These are phyloP conservation scores for Dromius quadrimaculatus DNA, from an alignment of 2,888 invertebrate genomes.

Conservation along the genomic window DNA sequence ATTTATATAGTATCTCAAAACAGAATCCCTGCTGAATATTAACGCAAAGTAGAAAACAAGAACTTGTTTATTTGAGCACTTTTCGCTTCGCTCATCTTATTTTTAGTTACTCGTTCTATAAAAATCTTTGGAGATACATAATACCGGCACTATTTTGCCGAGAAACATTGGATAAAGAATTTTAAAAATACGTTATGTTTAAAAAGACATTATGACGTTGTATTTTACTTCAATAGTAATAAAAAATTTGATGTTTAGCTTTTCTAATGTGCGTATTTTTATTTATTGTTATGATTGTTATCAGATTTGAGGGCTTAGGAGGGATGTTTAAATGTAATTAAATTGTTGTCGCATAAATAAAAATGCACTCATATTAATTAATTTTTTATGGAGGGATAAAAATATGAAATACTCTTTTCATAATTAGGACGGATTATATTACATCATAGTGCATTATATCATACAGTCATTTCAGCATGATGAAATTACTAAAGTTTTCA, in stretches of 20 bases:
- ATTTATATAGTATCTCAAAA: too few relatives aligned
- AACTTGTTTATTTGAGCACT: neutral
- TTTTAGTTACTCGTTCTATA: too few relatives aligned
- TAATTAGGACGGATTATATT: conserved; percentile 28
- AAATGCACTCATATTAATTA: conserved; percentile 47
- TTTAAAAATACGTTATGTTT: neutral
- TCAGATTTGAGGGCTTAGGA: conserved; percentile 10
- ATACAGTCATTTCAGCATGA: too few relatives aligned
- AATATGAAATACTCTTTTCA: conserved; percentile 15
- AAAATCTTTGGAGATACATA: too few relatives aligned
- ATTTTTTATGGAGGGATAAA: conserved; percentile 29
- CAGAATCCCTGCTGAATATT: too few relatives aligned
- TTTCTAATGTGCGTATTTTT: conserved; percentile 19
- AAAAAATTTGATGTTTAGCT: neutral
- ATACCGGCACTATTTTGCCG: too few relatives aligned
- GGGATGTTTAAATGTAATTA: conserved; percentile 49
- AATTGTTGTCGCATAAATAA: conserved; percentile 48
- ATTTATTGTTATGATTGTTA: conserved; percentile 13
- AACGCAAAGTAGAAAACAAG: too few relatives aligned
- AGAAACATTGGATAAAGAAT: neutral
- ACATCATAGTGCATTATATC: conserved; percentile 21
- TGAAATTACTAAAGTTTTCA: too few relatives aligned
- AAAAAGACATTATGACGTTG: too few relatives aligned
- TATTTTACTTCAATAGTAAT: neutral
- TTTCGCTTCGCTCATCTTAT: too few relatives aligned